These are phyloP conservation scores for Sula dactylatra DNA, from an alignment of 2,113 vertebrate genomes.

Conservation along the genomic window DNA sequence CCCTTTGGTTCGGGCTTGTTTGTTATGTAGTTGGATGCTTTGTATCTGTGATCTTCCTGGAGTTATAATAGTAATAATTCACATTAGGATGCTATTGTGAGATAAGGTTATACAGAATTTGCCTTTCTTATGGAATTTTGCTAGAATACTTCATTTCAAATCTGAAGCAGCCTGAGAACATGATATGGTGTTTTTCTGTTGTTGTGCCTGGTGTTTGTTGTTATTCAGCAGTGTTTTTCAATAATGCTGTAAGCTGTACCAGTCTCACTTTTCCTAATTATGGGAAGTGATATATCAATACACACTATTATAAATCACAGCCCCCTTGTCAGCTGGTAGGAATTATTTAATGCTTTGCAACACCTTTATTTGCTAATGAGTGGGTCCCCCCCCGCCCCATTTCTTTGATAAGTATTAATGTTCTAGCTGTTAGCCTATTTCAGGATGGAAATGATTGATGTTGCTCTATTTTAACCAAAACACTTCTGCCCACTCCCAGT, in stretches of 20 bases:
- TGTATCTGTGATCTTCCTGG: neutral
- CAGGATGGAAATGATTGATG: slow-evolving; percentile 45
- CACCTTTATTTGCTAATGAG: slow-evolving; percentile 60
- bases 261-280: slow-evolving; percentile 41
- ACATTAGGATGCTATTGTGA: neutral
- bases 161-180: neutral
- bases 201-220: neutral
- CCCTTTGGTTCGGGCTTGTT: neutral
- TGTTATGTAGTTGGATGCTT: neutral
- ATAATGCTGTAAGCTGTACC: slow-evolving; percentile 40
- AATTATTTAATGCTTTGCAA: slow-evolving; percentile 57
- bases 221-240: slow-evolving; percentile 19
- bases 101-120: neutral
- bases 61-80: neutral
- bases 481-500: neutral
- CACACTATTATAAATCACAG: slow-evolving; percentile 39
- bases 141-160: neutral
- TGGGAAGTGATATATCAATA: slow-evolving; percentile 54
- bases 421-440: slow-evolving; percentile 41
- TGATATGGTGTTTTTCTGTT: neutral
- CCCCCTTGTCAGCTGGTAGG: slow-evolving; percentile 33
- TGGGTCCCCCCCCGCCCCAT: neutral
- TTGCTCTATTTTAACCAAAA: neutral
- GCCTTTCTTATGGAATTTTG: neutral
- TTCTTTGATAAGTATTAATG: slow-evolving; percentile 47